Conservation (phyloP, 2,113 vertebrate species). For the Rhipidura dahli region DNA sequence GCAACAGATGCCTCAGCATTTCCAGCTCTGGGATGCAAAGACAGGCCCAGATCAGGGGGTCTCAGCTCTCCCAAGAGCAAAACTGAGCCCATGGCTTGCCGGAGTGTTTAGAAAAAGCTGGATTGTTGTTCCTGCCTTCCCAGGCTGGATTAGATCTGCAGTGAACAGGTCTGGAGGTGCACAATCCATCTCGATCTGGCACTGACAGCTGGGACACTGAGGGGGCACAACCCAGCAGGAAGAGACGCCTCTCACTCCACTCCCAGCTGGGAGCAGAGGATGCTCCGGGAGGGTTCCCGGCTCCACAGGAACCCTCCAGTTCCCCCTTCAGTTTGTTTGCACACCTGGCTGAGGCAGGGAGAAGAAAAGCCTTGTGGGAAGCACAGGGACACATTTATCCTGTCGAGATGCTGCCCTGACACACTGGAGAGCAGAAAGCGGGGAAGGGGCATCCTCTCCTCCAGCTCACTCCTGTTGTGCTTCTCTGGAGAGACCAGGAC, state of each 20-base stretch:
- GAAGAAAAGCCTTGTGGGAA: not conserved
- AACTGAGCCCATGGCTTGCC: not conserved
- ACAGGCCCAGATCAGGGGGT: not conserved
- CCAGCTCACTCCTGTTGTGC: not conserved
- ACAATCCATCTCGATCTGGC: not conserved
- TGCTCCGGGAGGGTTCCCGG: fast-evolving
- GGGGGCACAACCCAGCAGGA: fast-evolving
- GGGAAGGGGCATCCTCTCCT: not conserved
- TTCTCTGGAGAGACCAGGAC: not conserved
- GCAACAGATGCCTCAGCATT: too few species aligned
- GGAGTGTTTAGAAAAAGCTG: not conserved
- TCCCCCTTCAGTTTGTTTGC: not conserved
- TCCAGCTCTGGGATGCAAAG: not conserved
- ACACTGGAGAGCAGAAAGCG: not conserved
- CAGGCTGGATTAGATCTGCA: not conserved
- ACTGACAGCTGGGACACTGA: not conserved
- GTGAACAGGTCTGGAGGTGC: not conserved
- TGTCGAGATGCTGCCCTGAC: not conserved
- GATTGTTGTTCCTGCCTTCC: not conserved
- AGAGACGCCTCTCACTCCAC: fast-evolving
- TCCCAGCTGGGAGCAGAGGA: not conserved
- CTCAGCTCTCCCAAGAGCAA: not conserved
- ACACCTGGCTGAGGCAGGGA: not conserved
- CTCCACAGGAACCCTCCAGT: fast-evolving
- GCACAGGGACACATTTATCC: not conserved